Conservation (phyloP, 30 jellyfish, hydroid and myxozoan species). For the Nemopilema nomurai region DNA sequence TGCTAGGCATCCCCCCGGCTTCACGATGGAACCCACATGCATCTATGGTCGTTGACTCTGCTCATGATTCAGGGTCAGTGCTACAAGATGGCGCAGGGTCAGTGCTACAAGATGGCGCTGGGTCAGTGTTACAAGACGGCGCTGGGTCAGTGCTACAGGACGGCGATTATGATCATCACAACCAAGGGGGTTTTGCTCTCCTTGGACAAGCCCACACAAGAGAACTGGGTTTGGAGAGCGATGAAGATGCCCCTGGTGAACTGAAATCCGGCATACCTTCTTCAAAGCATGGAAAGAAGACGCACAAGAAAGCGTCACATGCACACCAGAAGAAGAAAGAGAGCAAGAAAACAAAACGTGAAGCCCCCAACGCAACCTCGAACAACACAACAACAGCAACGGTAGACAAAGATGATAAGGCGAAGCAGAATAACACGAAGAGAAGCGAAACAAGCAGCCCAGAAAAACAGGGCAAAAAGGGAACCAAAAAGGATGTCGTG, state of each 20-base stretch:
- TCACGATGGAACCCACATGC: conserved; percentile 58
- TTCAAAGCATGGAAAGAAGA: conserved; percentile 10
- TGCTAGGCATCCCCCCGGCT: conserved; percentile 66
- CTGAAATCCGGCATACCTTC: conserved; percentile 62
- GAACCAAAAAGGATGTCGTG: conserved; percentile 91
- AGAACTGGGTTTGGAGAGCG: conserved; percentile 27
- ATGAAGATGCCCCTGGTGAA: conserved; percentile 40
- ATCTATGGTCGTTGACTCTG: conserved; percentile 30
- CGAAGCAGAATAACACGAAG: conserved; percentile 39
- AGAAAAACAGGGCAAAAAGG: conserved; percentile 73
- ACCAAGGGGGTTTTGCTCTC: conserved; percentile 19
- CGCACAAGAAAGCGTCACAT: conserved; percentile 12
- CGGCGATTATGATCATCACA: conserved; percentile 48
- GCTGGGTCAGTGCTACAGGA: neutral
- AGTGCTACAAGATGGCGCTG: neutral
- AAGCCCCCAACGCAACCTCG: conserved; percentile 39
- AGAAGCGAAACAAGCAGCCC: conserved; percentile 55
- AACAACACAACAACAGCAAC: neutral
- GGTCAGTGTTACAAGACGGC: conserved; percentile 8
- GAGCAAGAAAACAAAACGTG: conserved; percentile 50
- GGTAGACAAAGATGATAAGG: neutral
- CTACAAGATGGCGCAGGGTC: conserved; percentile 11
- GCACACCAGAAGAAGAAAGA: neutral
- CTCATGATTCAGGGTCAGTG: conserved; percentile 1
- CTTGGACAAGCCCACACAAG: conserved; percentile 50